Percentiles rank a stretch among this genome's conserved stretches.
phyloP scores from a whole-genome alignment of 2,797 vertebrate species.

The Crocidura indochinensis region DNA sequence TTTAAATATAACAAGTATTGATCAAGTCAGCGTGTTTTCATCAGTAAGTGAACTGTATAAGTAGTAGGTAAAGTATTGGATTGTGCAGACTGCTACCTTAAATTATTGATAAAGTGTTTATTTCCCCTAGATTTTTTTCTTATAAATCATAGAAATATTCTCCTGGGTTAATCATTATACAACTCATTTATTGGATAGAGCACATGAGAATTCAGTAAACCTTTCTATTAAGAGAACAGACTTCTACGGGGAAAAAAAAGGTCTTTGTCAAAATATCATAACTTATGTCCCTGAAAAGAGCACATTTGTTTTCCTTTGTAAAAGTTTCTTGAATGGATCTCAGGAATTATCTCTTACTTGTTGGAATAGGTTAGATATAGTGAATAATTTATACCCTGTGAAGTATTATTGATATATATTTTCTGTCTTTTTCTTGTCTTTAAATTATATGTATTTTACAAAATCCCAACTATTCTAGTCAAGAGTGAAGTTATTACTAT shows the following conservation, averaged over 20 bases:
- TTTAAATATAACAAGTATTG: conserved; percentile 56
- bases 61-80: conserved; percentile 40
- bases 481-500: not conserved
- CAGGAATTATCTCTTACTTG: not conserved
- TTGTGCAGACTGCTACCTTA: not conserved
- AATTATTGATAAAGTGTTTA: conserved; percentile 46
- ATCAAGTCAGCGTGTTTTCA: not conserved
- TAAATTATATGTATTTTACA: conserved; percentile 53
- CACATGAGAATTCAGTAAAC: not conserved
- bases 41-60: not conserved
- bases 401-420: not conserved
- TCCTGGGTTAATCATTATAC: not conserved
- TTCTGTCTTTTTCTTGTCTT: not conserved
- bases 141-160: conserved; percentile 24
- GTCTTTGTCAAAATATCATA: not conserved
- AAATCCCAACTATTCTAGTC: conserved; percentile 39
- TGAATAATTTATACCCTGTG: not conserved
- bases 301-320: not conserved
- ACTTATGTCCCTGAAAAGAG: not conserved
- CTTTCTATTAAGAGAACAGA: conserved; percentile 19
- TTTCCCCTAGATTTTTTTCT: not conserved
- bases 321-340: not conserved
- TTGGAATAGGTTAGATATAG: too few relatives aligned
- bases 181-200: not conserved
- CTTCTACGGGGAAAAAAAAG: not conserved